Evolutionary conservation across 2,797 vertebrate species (phyloP).

Genomic region (Bucorvus abyssinicus): DNA sequence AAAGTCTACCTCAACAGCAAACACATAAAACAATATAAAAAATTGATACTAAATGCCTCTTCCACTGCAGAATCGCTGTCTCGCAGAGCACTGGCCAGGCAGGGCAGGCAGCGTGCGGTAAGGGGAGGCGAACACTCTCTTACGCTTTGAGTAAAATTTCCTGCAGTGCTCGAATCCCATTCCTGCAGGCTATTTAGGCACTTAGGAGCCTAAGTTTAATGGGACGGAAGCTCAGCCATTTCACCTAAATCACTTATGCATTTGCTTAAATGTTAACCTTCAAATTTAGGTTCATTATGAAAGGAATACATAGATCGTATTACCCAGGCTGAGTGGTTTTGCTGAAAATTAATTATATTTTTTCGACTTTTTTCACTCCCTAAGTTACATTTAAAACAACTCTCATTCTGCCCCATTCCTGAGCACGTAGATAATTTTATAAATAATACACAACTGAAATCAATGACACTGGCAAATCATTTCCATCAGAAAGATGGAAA

Average conservation of each 20-base stretch:
- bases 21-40: not conserved
- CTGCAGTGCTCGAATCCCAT: not conserved
- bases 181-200: constrained; percentile 26
- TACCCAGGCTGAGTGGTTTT: not conserved
- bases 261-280: constrained; percentile 7
- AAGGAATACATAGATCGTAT: not conserved
- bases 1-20: not conserved
- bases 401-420: not conserved
- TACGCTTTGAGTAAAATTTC: not conserved
- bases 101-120: not conserved
- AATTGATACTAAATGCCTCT: not conserved
- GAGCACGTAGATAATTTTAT: not conserved
- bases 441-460: not conserved
- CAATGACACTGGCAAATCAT: not conserved
- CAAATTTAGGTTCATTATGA: not conserved
- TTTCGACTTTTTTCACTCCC: not conserved
- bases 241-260: not conserved
- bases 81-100: not conserved
- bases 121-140: not conserved
- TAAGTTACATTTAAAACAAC: not conserved
- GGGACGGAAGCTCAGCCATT: not conserved
- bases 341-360: not conserved
- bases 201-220: constrained; percentile 21
- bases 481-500: not conserved
- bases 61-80: not conserved